Evolutionary conservation across 2,888 invertebrate genomes (phyloP), one percentile per base, ranked within the genome.

Genomic region (Hydrotaea diabolus): DNA sequence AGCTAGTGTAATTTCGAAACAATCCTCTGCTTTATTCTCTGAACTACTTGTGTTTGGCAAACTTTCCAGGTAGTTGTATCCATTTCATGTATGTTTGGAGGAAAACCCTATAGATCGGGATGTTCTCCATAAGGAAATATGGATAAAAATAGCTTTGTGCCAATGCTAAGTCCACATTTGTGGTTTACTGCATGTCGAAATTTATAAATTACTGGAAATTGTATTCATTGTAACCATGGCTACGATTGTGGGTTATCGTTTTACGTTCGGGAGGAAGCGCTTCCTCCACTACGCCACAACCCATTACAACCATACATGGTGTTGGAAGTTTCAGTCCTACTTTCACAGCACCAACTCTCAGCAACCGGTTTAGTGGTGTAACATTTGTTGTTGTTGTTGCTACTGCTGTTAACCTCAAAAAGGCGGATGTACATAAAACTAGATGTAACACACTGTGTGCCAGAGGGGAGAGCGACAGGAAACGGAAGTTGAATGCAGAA

Each of bases 151-250:
- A 17, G 66, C 43, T 55, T 39, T 64, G 39, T 19, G 9, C 17
- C 43, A 46, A 43, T 23, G 69, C n/a, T 46, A 21, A 46, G 39
- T 69, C 21, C 26, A 21, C 46, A 5, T 69, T 46, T 83, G 83
- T 64, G 83, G 80, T 77, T 78, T 80, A 11, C 75, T 64, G 53
- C 77, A 84, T 80, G 75, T 77, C 75, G 72, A 77, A 77, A 80
- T 80, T 75, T 71, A 75, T 78, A 74, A 77, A 80, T 80, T 84
- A 84, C 80, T 80, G 74, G 77, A 80, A 84, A 69, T 69, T 23
- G 69, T 74, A 75, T 62, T 74, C 46, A 69, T 69, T 78, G 74
- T 72, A 77, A 80, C 83, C 75, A 77, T 46, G 59, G 73, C 62
- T 43, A 66, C 66, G 39, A 46, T 59, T 23, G 21, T 69, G 19